Evolutionary conservation across 2,888 invertebrate species (phyloP).

Genomic region (Lepeophtheirus nordmannii): DNA sequence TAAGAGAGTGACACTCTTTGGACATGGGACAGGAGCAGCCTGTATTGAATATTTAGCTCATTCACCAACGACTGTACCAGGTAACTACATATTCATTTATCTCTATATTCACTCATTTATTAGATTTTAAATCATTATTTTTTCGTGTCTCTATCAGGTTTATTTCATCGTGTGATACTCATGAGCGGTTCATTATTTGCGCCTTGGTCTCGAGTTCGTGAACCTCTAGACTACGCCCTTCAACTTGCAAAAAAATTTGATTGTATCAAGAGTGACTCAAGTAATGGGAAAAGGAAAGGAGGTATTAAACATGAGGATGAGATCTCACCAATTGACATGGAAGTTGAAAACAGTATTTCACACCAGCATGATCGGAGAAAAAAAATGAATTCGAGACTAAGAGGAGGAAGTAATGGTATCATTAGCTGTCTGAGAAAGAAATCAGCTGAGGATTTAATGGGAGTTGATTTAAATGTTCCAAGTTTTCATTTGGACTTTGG

Average conservation of each 20-base stretch:
- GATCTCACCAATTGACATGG: no score
- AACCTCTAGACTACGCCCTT: slow-evolving; percentile 32
- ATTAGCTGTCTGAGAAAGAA: slow-evolving; percentile 27
- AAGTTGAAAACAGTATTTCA: no score
- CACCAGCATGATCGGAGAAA: no score
- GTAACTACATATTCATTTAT: not conserved
- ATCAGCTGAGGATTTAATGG: slow-evolving; percentile 26
- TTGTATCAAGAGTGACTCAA: slow-evolving; percentile 33
- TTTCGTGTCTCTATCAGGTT: slow-evolving; percentile 27
- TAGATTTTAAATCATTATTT: no score
- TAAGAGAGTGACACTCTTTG: slow-evolving; percentile 27
- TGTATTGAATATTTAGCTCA: slow-evolving; percentile 19
- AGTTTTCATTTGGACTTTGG: slow-evolving; percentile 18
- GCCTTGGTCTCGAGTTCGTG: slow-evolving; percentile 53
- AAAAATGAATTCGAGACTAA: no score
- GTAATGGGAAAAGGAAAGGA: slow-evolving; percentile 25
- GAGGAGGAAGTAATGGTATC: slow-evolving; percentile 6
- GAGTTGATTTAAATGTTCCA: slow-evolving; percentile 19
- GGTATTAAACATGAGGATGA: no score
- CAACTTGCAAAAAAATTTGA: slow-evolving; percentile 59
- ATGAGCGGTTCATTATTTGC: slow-evolving; percentile 32
- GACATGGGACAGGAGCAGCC: slow-evolving; percentile 28
- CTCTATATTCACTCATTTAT: no score
- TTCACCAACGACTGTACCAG: slow-evolving; percentile 19
- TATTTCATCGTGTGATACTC: slow-evolving; percentile 32